Percentiles rank a stretch among this genome's conserved stretches.
phyloP scores from a whole-genome alignment of 2,888 invertebrate species.

The Brachypalpus laphriformis region DNA sequence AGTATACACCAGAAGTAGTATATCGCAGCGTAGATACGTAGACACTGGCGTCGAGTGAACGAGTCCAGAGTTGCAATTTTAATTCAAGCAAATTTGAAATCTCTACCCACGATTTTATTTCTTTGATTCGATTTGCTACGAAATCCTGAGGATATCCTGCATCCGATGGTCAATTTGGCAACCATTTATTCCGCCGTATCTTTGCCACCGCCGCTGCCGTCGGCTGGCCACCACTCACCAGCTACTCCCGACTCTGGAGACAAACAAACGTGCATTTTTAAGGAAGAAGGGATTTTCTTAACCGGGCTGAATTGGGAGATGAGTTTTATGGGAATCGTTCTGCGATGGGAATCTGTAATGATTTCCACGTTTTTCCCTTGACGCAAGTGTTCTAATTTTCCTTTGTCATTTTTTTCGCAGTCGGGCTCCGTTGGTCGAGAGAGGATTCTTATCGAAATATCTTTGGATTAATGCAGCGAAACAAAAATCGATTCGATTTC shows the following conservation, averaged over 20 bases:
- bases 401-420: conserved; percentile 58
- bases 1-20: conserved; percentile 21
- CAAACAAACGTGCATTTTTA: not conserved
- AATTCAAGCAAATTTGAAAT: conserved; percentile 73
- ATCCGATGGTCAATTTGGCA: conserved; percentile 74
- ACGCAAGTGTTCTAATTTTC: conserved; percentile 67
- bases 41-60: conserved; percentile 12
- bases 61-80: conserved; percentile 67
- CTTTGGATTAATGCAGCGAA: conserved; percentile 54
- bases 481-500: conserved; percentile 29
- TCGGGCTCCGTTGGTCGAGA: conserved; percentile 19
- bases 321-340: conserved; percentile 53
- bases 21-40: not conserved
- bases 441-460: conserved; percentile 56
- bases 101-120: conserved; percentile 71
- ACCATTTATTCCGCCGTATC: conserved; percentile 72
- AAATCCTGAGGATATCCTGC: conserved; percentile 74
- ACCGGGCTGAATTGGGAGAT: not conserved
- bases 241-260: not conserved
- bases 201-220: conserved; percentile 38
- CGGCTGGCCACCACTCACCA: not conserved
- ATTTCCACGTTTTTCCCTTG: conserved; percentile 54
- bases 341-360: conserved; percentile 70
- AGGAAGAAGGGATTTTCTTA: not conserved
- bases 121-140: conserved; percentile 70